Evolutionary conservation across 2,888 invertebrate genomes (phyloP).

Genomic region (Parapristionchus giblindavisi): DNA sequence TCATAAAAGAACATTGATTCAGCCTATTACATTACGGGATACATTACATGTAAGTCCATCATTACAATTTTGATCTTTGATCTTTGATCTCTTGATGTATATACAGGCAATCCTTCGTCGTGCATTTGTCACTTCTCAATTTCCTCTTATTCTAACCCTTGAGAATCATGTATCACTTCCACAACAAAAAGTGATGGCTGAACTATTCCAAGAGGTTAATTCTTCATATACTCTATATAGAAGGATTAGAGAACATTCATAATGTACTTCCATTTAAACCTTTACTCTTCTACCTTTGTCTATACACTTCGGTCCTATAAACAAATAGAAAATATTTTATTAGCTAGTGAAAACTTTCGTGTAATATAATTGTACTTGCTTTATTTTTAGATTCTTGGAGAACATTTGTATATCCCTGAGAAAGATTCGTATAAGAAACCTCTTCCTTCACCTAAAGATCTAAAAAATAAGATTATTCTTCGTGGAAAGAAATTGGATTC

Average conservation of each 20-base stretch:
- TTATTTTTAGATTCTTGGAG: slow-evolving; percentile 70
- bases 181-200: slow-evolving; percentile 71
- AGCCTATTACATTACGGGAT: slow-evolving; percentile 66
- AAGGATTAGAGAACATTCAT: not conserved
- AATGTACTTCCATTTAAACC: not conserved
- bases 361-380: not conserved
- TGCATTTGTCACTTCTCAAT: slow-evolving; percentile 72
- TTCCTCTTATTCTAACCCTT: slow-evolving; percentile 73
- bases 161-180: slow-evolving; percentile 74
- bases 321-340: too few species aligned
- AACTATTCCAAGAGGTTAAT: slow-evolving; percentile 69
- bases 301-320: too few species aligned
- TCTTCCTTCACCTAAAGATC: slow-evolving; percentile 66
- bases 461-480: slow-evolving; percentile 62
- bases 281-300: too few species aligned
- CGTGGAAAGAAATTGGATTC: slow-evolving; percentile 53
- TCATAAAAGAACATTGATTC: slow-evolving; percentile 74
- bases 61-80: not conserved
- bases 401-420: slow-evolving; percentile 71
- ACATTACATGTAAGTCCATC: slow-evolving; percentile 68
- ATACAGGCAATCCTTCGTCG: slow-evolving; percentile 64
- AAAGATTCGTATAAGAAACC: slow-evolving; percentile 69
- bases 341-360: not conserved
- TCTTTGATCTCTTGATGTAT: too few species aligned
- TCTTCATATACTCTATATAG: not conserved